Evolutionary conservation across 2,113 vertebrate species (phyloP).

Genomic region (Paracanthobrama guichenoti): DNA sequence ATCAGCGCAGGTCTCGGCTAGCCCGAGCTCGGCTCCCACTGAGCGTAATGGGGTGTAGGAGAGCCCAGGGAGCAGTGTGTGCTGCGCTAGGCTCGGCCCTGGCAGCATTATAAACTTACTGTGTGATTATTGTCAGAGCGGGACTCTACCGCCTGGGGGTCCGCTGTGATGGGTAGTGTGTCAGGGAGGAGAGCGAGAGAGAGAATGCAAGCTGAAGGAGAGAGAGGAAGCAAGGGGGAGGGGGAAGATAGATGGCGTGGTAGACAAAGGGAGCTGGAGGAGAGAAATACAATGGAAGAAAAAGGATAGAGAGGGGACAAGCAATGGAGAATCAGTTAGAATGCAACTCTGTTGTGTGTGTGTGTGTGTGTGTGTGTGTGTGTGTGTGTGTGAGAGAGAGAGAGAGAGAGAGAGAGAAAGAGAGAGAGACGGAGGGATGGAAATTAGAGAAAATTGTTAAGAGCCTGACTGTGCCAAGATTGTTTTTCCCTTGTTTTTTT

Average conservation of each 20-base stretch:
- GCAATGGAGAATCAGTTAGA: conserved; percentile 68
- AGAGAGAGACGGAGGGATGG: conserved; percentile 68
- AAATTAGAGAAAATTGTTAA: conserved; percentile 86
- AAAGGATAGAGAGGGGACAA: conserved; percentile 56
- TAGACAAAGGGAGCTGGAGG: conserved; percentile 50
- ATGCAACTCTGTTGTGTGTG: conserved; percentile 66
- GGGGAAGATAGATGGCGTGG: conserved; percentile 49
- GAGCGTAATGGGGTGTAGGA: conserved; percentile 79
- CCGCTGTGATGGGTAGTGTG: conserved; percentile 69
- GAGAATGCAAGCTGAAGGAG: conserved; percentile 50
- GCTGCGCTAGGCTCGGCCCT: conserved; percentile 65
- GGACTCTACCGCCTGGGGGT: conserved; percentile 69
- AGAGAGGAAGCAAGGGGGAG: conserved; percentile 20
- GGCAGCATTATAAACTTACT: conserved; percentile 73
- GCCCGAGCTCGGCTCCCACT: conserved; percentile 46
- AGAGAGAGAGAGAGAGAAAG: conserved; percentile 67
- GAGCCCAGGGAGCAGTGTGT: conserved; percentile 68
- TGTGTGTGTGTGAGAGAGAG: conserved; percentile 80
- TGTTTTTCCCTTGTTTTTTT: conserved; percentile 71
- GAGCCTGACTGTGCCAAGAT: conserved; percentile 88
- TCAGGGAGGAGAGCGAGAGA: conserved; percentile 65
- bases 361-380: no score
- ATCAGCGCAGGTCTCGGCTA: conserved; percentile 31
- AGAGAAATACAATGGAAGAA: conserved; percentile 54
- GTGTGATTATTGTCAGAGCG: conserved; percentile 71